Conservation (phyloP, 2,113 vertebrate species). For the Callipepla squamata region DNA sequence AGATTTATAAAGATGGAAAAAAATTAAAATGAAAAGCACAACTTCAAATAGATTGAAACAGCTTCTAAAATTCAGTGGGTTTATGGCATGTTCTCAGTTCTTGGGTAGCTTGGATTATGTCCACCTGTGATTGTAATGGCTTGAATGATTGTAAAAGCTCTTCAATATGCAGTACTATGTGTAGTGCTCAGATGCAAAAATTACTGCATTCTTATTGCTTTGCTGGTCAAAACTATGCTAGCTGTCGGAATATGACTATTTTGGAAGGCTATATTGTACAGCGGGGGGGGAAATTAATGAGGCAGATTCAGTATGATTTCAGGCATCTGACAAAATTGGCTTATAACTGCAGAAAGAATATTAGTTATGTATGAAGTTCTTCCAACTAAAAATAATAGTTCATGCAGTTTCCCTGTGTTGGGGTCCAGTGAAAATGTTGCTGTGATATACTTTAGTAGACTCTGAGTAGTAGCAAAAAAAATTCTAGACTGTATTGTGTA, state of each 20-base stretch:
- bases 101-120: conserved; percentile 67
- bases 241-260: conserved; percentile 76
- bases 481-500: conserved; percentile 36
- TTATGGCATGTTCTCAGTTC: neutral
- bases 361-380: conserved; percentile 38
- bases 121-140: conserved; percentile 33
- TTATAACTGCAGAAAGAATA: conserved; percentile 35
- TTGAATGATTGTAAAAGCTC: conserved; percentile 65
- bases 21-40: neutral
- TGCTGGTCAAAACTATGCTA: conserved; percentile 71
- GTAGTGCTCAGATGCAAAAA: conserved; percentile 35
- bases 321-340: conserved; percentile 46
- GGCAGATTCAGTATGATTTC: conserved; percentile 56
- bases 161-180: conserved; percentile 44
- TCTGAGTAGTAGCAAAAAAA: conserved; percentile 33
- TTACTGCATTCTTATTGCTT: neutral
- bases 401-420: neutral
- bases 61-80: conserved; percentile 52
- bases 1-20: neutral
- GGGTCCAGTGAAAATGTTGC: conserved; percentile 1
- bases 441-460: neutral
- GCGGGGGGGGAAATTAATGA: conserved; percentile 54
- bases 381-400: conserved; percentile 50
- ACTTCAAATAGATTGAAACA: conserved; percentile 37
- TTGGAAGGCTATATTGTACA: conserved; percentile 5